phyloP scores from a whole-genome alignment of 2,797 vertebrate species.

The Lagodon rhomboides region DNA sequence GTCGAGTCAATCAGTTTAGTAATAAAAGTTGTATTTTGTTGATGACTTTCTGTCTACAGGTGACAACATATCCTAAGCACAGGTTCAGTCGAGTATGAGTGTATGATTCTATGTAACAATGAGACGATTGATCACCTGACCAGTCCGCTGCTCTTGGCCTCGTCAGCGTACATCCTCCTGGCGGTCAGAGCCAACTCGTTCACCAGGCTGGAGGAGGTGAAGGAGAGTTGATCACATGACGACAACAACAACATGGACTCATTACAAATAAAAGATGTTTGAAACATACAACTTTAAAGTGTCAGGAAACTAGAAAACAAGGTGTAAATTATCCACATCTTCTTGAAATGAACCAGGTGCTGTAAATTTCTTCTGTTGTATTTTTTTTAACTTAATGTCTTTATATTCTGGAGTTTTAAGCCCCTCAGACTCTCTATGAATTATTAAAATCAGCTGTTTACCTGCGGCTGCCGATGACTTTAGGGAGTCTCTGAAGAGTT shows the following conservation, averaged over 20 bases:
- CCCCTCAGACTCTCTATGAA: neutral
- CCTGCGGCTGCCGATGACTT: constrained; percentile 91
- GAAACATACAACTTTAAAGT: neutral
- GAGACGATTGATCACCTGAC: constrained; percentile 86
- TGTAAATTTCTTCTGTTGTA: no score
- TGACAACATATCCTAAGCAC: no score
- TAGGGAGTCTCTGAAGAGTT: constrained; percentile 92
- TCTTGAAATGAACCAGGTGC: no score
- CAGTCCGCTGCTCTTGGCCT: constrained; percentile 89
- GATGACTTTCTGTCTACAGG: no score
- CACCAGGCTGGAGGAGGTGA: constrained; percentile 85
- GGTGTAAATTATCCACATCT: no score
- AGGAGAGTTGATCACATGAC: neutral
- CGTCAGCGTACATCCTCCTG: constrained; percentile 91
- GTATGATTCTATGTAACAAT: no score
- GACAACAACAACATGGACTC: neutral
- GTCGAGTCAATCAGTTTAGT: no score
- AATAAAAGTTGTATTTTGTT: no score
- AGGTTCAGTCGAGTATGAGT: neutral
- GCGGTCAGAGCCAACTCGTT: constrained; percentile 91
- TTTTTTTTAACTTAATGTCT: no score
- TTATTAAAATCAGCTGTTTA: constrained; percentile 40
- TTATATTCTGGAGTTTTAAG: no score
- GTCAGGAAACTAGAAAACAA: neutral
- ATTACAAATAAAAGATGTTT: neutral